Conservation (phyloP, 2,797 vertebrate species). For the Lagocephalus sceleratus region DNA sequence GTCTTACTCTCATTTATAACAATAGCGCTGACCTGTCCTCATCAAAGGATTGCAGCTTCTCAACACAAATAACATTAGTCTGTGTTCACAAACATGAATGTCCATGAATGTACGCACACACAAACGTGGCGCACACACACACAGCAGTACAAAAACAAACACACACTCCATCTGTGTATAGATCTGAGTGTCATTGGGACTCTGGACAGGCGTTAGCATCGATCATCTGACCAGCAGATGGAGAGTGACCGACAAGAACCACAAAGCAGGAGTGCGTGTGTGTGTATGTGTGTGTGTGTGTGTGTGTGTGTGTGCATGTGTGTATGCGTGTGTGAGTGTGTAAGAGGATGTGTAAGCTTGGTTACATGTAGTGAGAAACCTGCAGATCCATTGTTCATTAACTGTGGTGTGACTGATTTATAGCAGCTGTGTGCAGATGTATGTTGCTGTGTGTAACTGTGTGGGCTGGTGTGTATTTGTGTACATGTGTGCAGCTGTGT, state of each 20-base stretch:
- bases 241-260: slow-evolving; percentile 65
- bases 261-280: too few species aligned
- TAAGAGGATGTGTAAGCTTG: slow-evolving; percentile 39
- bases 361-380: slow-evolving; percentile 24
- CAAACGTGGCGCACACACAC: not conserved
- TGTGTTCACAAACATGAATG: slow-evolving; percentile 35
- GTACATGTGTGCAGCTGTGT: too few species aligned
- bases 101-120: slow-evolving; percentile 5
- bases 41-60: slow-evolving; percentile 64
- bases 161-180: slow-evolving; percentile 57
- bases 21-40: slow-evolving; percentile 62
- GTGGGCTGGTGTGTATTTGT: too few species aligned
- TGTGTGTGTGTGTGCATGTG: too few species aligned
- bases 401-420: slow-evolving; percentile 28
- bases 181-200: slow-evolving; percentile 67
- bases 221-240: slow-evolving; percentile 73
- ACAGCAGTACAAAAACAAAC: slow-evolving; percentile 16
- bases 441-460: too few species aligned
- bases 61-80: slow-evolving; percentile 63
- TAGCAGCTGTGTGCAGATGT: too few species aligned
- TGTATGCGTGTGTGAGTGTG: too few species aligned
- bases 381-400: slow-evolving; percentile 53
- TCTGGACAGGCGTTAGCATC: slow-evolving; percentile 69
- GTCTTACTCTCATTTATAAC: slow-evolving; percentile 72
- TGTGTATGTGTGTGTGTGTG: too few species aligned